These are phyloP conservation scores for Fopius arisanus DNA, from an alignment of 1,140 invertebrate species.

Conservation along the genomic window DNA sequence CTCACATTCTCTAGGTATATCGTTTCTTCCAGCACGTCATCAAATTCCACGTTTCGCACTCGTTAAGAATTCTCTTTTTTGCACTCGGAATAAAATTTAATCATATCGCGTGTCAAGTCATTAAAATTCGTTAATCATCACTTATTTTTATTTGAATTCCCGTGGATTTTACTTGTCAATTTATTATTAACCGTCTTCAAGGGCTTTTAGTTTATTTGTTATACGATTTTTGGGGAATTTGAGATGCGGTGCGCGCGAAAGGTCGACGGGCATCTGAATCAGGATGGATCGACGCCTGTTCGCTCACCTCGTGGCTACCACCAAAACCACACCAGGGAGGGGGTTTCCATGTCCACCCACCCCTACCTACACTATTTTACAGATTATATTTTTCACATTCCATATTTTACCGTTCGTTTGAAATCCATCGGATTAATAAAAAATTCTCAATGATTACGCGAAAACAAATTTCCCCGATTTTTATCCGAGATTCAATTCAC, in stretches of 20 bases:
- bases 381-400: not conserved
- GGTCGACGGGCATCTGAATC: constrained; percentile 49
- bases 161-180: too few relatives aligned
- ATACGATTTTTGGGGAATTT: not conserved
- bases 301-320: constrained; percentile 48
- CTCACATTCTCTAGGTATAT: constrained; percentile 24
- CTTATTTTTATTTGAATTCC: not conserved
- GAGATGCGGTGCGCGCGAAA: constrained; percentile 9
- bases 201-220: too few relatives aligned
- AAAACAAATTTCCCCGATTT: too few relatives aligned
- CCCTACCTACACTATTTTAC: not conserved
- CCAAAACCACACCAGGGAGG: constrained; percentile 23
- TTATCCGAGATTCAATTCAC: too few relatives aligned
- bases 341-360: constrained; percentile 25
- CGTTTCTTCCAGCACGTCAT: constrained; percentile 25
- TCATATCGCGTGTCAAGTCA: constrained; percentile 19
- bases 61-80: constrained; percentile 16
- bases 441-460: too few relatives aligned
- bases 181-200: too few relatives aligned
- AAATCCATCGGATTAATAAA: too few relatives aligned
- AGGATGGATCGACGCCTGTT: constrained; percentile 49
- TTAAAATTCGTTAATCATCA: constrained; percentile 16
- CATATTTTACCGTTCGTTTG: too few relatives aligned
- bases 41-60: constrained; percentile 32
- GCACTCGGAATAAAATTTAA: not conserved